Evolutionary conservation across 2,888 invertebrate species (phyloP).

Genomic region (Lingula anatina): DNA sequence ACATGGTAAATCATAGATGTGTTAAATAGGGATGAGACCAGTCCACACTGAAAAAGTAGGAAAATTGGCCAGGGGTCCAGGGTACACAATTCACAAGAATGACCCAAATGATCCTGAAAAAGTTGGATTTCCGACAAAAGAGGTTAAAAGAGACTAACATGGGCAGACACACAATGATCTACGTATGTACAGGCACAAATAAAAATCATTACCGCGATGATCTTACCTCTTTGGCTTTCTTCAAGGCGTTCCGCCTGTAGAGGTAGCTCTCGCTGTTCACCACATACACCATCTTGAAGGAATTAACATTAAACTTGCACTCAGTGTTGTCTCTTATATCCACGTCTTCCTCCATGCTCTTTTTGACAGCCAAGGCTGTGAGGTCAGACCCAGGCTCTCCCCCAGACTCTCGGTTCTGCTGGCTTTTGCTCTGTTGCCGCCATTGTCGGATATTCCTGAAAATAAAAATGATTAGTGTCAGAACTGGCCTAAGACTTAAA

Average conservation of each 20-base stretch:
- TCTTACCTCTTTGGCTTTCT: slow-evolving; percentile 68
- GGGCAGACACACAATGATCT: no score
- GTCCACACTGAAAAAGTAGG: no score
- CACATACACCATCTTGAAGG: slow-evolving; percentile 71
- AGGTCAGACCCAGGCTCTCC: slow-evolving; percentile 10
- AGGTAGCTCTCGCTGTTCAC: slow-evolving; percentile 73
- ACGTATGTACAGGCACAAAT: no score
- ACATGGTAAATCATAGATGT: no score
- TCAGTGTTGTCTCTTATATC: slow-evolving; percentile 60
- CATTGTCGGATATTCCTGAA: slow-evolving; percentile 41
- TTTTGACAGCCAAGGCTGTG: slow-evolving; percentile 10
- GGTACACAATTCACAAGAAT: no score
- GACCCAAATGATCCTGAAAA: no score
- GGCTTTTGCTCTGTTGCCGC: slow-evolving; percentile 31
- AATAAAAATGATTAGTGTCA: background rate
- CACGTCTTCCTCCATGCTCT: slow-evolving; percentile 25
- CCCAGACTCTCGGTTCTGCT: slow-evolving; percentile 15
- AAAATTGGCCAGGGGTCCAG: no score
- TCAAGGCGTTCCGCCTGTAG: slow-evolving; percentile 70
- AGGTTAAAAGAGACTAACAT: no score
- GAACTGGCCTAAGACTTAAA: no score
- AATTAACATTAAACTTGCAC: slow-evolving; percentile 70
- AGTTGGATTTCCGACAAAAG: no score
- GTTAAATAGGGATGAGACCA: no score
- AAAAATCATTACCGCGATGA: no score